Base-by-base conservation (phyloP, 2,888 invertebrate species). In the Synergus itoensis region DNA sequence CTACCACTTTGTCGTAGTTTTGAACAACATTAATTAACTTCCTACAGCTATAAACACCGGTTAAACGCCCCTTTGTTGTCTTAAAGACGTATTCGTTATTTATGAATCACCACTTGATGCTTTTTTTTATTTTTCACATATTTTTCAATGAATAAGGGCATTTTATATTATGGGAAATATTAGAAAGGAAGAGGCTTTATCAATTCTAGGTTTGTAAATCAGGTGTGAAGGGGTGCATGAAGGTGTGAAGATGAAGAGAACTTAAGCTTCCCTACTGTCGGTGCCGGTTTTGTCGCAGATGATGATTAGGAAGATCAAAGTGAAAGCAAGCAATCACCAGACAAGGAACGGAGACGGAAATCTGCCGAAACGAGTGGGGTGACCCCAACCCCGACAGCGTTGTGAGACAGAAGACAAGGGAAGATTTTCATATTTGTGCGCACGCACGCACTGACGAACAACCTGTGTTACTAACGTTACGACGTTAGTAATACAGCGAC, bases 271-370 rank as follows among this genome's bases (percentile, higher is more conserved):
- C 18, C 75, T 36, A 73, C 18, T 12, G 64, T n/a, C 53, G 73
- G 79, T 76, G 76, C 65, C 75, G 77, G 78, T 81, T 83, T 83
- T 83, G 82, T 78, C 79, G 79, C 65, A 69, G 82, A 80, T 85
- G 86, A 88, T 89, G 90, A 90, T 90, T 91, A 90, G 88, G 83
- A 87, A 90, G 90, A 91, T 90, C 90, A 90, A 91, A 73, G 73
- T 53, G 73, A 53, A 73, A 91, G 90, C 88, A 86, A 88, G 89
- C 88, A 88, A 89, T 89, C 90, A 89, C 87, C 87, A 87, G 86
- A 88, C 86, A 88, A 86, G 80, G 79, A 81, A 48, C 79, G 78
- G 80, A 80, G 82, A 79, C 82, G 77, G 63, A 80, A 79, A 77
- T 69, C 76, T 79, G 79, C 77, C 64, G 73, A 80, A 79, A 78